Base-by-base conservation (phyloP, 1,140 invertebrate species). In the Stegodyphus mimosarum region DNA sequence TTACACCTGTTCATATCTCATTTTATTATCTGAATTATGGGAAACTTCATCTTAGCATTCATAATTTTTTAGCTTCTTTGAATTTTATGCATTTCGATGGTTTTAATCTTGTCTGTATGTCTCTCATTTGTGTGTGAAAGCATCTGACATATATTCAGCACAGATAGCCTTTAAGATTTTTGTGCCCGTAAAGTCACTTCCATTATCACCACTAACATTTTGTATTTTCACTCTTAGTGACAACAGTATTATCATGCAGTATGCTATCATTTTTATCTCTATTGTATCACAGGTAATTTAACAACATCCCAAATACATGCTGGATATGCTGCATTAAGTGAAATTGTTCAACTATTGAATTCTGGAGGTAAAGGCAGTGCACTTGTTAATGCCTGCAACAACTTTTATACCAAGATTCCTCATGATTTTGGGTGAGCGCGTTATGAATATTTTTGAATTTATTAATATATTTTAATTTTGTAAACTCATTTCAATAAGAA, bases 361-460 rank as follows among this genome's bases (percentile, higher is more conserved):
- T 81, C 79, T 53, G 87, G 88, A 50, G 83, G 52, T 13, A 74
- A 49, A 15, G 84, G 87, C 9, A 83, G 33, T 64, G 83, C 87
- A 18, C 75, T 89, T n/a, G 51, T 89, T 6, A 71, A 89, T 49
- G 84, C 79, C 5, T 78, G 73, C 49, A 93, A 93, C 88, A 89
- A 91, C 33, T 93, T 93, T 88, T 93, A 93, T 88, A 93, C 93
- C 6, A 89, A 91, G 63, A 92, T 93, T 86, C 93, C 93, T 52
- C 93, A 93, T 89, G 91, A 92, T 88, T 93, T 93, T 90, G 92
- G 89, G 77, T 89, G 87, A 67, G 89, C 92, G 60, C 6, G 17
- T 69, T 51, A 67, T 15, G 15, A 10, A 10, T 60, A 10, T 60
- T 5, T 60, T 60, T 60, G 1, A 33, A 33, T 33, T 33, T 33